Base-by-base conservation (phyloP, 2,888 invertebrate species). In the Rhogogaster chlorosoma region DNA sequence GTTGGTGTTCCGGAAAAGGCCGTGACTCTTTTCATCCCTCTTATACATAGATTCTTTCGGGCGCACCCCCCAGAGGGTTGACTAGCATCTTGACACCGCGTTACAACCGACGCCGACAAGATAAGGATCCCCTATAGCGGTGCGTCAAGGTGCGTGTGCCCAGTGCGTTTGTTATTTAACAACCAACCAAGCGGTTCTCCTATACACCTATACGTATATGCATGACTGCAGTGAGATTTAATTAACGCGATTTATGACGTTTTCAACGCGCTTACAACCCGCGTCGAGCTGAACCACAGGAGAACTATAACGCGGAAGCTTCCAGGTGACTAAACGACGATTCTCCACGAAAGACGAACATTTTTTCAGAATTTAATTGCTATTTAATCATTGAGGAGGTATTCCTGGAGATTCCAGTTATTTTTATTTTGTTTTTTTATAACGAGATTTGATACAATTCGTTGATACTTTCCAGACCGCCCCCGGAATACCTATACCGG, bases 71-170 rank as follows among this genome's bases (percentile, higher is more conserved):
- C 77, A 86, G 83, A 75, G 86, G 75, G 87, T 83, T 84, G 85
- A 88, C 90, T 89, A 89, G 90, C 91, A 88, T 90, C 90, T 90
- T 89, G 89, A 90, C 91, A 90, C 90, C 90, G 88, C 85, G 87
- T 88, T 90, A 90, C 90, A 90, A 90, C 83, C 26, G 89, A 57
- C 64, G 86, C 80, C 87, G 22, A 36, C 49, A 61, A 87, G 92
- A 93, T 92, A 92, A 92, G 89, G 89, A 93, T 92, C 92, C 88
- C 88, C 87, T 64, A 29, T 61, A 45, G 67, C 67, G 42, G 32
- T 67, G 82, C 82, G 67, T 82, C 82, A 57, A 57, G 88, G 87
- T 92, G 92, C 93, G 93, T 92, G 93, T 89, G 87, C 86, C 90
- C 87, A 88, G 90, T 90, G 89, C 91, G 91, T 92, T 93, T 92